Base-by-base conservation (phyloP, 2,888 invertebrate genomes). In the Perizoma flavofasciatum region DNA sequence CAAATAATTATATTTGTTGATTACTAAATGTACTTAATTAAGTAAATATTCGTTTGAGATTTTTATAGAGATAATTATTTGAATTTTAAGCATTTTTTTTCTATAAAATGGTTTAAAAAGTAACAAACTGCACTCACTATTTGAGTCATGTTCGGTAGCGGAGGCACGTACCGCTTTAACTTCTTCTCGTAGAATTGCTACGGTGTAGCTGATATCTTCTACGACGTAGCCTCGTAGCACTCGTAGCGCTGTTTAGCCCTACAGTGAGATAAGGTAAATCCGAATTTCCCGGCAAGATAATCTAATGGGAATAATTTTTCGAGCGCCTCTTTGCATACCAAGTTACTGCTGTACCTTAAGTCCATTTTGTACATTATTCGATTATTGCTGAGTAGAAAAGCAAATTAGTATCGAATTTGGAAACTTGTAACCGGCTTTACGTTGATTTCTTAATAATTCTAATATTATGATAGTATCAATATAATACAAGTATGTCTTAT, bases 231-330 rank as follows among this genome's bases (percentile, higher is more conserved):
- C 63, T 64, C 73, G 77, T 75, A 74, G 77, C 54, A 40, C 49
- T 52, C 76, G 69, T 67, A 63, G 72, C 76, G 50, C 75, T 82
- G 79, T 80, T 82, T 81, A 80, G 77, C 74, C 75, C 72, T 69
- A 70, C 72, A 75, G 73, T 72, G 68, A 83, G 86, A 88, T 88
- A 88, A 88, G 85, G 62, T 72, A 75, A 80, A 81, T 81, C 76
- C 79, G 72, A 77, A 84, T 82, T 81, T 86, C 67, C 69, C 59
- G 58, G 71, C 75, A 46, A 84, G 89, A 88, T 88, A 87, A 81
- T 81, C 79, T 84, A 86, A 88, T 86, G 86, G 83, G 82, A 74
- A 79, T 79, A 81, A 85, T 81, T 86, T 86, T 82, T 75, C 76
- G 72, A 69, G 65, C 66, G 62, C 68, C 73, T 68, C 71, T 76